Percentiles rank a stretch among this genome's conserved stretches.
Conservation (phyloP, 2,888 invertebrate species). For the Drosophila macrospina region DNA sequence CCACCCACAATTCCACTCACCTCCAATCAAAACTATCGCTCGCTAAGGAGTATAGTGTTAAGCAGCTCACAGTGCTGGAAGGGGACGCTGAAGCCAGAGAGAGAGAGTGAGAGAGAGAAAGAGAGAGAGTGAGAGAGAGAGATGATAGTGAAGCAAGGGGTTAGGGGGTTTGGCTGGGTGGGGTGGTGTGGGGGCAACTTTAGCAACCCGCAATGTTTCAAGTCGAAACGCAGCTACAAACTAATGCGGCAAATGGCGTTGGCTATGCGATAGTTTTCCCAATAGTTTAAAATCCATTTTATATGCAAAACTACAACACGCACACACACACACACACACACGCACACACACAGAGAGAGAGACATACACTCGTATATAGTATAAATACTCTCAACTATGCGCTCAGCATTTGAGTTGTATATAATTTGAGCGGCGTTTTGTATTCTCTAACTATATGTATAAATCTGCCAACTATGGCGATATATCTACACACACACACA, state of each 20-base stretch:
- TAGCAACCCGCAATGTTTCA: constrained; percentile 63
- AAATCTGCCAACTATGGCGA: constrained; percentile 41
- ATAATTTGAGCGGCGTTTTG: constrained; percentile 64
- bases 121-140: neutral
- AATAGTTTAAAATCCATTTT: constrained; percentile 80
- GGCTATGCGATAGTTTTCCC: constrained; percentile 72
- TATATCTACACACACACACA: constrained; percentile 16
- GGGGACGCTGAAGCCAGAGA: too few species aligned
- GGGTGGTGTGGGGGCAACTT: constrained; percentile 24
- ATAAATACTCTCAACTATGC: constrained; percentile 47
- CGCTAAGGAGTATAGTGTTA: constrained; percentile 43
- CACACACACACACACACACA: constrained; percentile 27
- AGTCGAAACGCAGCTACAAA: constrained; percentile 60
- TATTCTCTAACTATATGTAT: constrained; percentile 52
- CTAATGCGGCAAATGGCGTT: constrained; percentile 66
- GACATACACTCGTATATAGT: constrained; percentile 11
- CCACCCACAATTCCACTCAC: constrained; percentile 48
- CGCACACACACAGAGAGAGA: neutral
- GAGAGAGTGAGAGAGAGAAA: neutral
- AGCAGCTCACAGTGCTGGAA: constrained; percentile 4
- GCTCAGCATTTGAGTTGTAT: constrained; percentile 55
- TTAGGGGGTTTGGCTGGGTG: neutral
- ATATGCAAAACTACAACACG: constrained; percentile 62
- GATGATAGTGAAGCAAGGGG: neutral
- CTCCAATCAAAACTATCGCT: constrained; percentile 69